These are phyloP conservation scores for Piaya cayana DNA, from an alignment of 2,113 vertebrate species.

Conservation along the genomic window DNA sequence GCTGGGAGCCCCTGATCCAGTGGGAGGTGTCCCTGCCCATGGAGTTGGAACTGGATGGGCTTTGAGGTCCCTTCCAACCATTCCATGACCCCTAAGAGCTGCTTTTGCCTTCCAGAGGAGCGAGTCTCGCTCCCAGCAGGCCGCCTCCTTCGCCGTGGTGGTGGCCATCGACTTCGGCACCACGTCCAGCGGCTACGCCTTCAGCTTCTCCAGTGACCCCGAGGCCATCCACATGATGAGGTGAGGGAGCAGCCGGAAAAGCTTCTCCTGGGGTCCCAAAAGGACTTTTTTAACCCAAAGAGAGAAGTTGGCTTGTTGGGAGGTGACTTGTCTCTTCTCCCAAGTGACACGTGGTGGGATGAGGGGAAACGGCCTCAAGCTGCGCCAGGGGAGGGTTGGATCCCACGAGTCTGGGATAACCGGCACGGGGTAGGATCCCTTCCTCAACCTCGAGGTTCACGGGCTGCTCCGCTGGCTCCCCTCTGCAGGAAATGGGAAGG, in stretches of 20 bases:
- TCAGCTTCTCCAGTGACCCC: slow-evolving; percentile 89
- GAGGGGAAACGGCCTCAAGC: too few species aligned
- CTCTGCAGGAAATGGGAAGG: slow-evolving; percentile 94
- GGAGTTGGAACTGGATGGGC: too few species aligned
- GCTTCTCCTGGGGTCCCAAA: not conserved
- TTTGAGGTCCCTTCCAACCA: too few species aligned
- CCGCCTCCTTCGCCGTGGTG: slow-evolving; percentile 82
- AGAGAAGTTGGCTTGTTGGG: not conserved
- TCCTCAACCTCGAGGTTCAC: not conserved
- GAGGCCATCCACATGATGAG: slow-evolving; percentile 96
- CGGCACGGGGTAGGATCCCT: fast-evolving
- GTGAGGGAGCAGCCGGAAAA: slow-evolving; percentile 50
- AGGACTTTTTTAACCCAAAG: too few species aligned
- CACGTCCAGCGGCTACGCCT: slow-evolving; percentile 93
- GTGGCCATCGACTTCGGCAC: slow-evolving; percentile 94
- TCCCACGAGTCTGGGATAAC: too few species aligned
- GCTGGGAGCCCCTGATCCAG: too few species aligned
- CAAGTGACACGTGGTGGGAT: too few species aligned
- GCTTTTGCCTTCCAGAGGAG: slow-evolving; percentile 72
- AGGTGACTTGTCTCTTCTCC: too few species aligned
- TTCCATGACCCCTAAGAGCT: not conserved
- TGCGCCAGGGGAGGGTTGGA: too few species aligned
- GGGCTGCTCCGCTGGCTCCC: not conserved
- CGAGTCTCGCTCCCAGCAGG: slow-evolving; percentile 69
- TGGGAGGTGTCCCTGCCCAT: too few species aligned